Conservation (phyloP, 2,888 invertebrate species). For the Serrognathus titanus region DNA sequence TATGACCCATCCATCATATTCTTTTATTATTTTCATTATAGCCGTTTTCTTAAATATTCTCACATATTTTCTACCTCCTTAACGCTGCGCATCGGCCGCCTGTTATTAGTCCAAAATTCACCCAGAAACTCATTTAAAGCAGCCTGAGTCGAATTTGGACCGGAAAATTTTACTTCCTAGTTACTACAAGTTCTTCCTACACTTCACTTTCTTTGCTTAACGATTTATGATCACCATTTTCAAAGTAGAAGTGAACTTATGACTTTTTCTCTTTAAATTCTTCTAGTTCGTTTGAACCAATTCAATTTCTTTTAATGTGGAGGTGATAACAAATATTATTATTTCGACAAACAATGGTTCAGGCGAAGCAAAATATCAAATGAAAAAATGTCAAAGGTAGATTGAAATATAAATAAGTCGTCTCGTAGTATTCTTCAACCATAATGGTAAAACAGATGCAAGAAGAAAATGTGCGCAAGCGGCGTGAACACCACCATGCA, state of each 20-base stretch:
- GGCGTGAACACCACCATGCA: constrained; percentile 48
- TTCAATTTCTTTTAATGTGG: not conserved
- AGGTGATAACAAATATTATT: not conserved
- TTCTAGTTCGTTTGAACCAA: not conserved
- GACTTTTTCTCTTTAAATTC: not conserved
- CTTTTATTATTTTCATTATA: no score
- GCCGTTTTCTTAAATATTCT: no score
- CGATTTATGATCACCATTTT: not conserved
- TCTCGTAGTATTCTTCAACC: constrained; percentile 1
- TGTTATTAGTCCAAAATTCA: no score
- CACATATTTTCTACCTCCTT: no score
- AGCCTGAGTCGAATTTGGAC: no score
- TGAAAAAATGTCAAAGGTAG: not conserved
- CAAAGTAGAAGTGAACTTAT: not conserved
- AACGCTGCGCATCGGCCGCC: no score
- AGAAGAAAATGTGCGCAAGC: constrained; percentile 40
- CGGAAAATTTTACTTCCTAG: not conserved
- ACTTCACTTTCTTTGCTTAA: not conserved
- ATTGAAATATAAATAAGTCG: not conserved
- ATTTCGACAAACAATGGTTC: not conserved
- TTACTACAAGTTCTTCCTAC: constrained; percentile 1
- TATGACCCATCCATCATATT: no score
- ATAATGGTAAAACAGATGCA: constrained; percentile 10
- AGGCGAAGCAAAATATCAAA: no score
- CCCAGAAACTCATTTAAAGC: no score